Evolutionary conservation across 2,888 invertebrate genomes (phyloP), one percentile per base, ranked within the genome.

Genomic region (Tachina lurida): DNA sequence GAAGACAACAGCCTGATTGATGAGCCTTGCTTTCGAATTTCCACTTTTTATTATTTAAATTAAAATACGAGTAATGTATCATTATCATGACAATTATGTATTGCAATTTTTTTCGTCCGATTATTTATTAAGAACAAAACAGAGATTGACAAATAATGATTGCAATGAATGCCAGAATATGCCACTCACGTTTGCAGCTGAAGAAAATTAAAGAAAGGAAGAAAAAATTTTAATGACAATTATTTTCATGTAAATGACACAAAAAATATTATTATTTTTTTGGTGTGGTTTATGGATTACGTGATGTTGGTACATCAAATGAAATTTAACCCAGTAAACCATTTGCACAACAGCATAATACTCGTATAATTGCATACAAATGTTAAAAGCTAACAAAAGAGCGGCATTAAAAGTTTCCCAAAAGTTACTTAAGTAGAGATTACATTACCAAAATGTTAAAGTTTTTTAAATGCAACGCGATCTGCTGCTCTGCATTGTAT

Each of bases 181-280:
- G 78, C 84, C 52, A 74, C 84, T 79, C 84, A 84, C 74, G 74
- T 84, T 74, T 68, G 45, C n/a, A 56, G 31, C 47, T 45, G 41
- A 45, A 56, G 19, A 47, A 47, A 54, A 43, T 31, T 41, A 56
- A 13, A 62, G 60, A 56, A 10, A 47, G 56, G n/a, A 60, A 49
- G 15, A 45, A 41, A 31, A 63, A 71, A 56, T 54, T 63, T 12
- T 71, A 71, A 76, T 76, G 71, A 77, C 65, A 82, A 76, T 76
- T 76, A 76, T 62, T 65, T 82, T 71, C 70, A 77, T 83, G 76
- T 83, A 76, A 83, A 77, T 77, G 76, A 65, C 76, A 83, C 67
- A 47, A 19, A 58, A 82, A 70, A 70, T 47, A 56, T 63, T 63
- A 60, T 62, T 22, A 45, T 45, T 54, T 62, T n/a, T 60, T 58